These are phyloP conservation scores for Ceratosolen solmsi DNA, from an alignment of 1,140 invertebrate genomes.

Conservation along the genomic window DNA sequence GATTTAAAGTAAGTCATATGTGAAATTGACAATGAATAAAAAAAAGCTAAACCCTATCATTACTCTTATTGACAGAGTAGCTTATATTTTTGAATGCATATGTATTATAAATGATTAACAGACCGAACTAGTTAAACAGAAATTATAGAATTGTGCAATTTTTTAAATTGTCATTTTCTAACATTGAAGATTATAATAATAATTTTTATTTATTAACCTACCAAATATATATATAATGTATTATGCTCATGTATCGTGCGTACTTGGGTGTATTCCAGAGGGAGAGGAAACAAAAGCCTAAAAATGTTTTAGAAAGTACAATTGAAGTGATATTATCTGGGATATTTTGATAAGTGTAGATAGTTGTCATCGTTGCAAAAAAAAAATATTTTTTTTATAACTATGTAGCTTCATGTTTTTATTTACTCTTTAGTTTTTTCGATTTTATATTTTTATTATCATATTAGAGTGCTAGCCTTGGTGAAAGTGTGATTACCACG, in stretches of 20 bases:
- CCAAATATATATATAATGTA: too few relatives aligned
- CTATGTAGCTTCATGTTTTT: not conserved
- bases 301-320: constrained; percentile 40
- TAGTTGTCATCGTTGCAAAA: constrained; percentile 26
- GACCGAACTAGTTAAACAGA: not conserved
- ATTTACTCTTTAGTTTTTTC: not conserved
- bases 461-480: not conserved
- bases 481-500: constrained; percentile 24
- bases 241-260: too few relatives aligned
- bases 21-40: not conserved
- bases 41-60: not conserved
- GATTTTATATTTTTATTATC: not conserved
- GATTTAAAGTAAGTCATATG: not conserved
- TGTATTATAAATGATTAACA: not conserved
- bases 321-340: not conserved
- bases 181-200: too few relatives aligned
- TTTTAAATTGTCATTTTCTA: too few relatives aligned
- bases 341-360: not conserved
- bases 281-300: not conserved
- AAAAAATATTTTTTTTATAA: constrained; percentile 11
- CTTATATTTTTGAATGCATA: not conserved
- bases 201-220: too few relatives aligned
- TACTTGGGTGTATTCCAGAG: too few relatives aligned
- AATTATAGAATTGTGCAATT: not conserved
- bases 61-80: not conserved